These are phyloP conservation scores for Cerceris rybyensis DNA, from an alignment of 2,888 invertebrate species.

Conservation along the genomic window DNA sequence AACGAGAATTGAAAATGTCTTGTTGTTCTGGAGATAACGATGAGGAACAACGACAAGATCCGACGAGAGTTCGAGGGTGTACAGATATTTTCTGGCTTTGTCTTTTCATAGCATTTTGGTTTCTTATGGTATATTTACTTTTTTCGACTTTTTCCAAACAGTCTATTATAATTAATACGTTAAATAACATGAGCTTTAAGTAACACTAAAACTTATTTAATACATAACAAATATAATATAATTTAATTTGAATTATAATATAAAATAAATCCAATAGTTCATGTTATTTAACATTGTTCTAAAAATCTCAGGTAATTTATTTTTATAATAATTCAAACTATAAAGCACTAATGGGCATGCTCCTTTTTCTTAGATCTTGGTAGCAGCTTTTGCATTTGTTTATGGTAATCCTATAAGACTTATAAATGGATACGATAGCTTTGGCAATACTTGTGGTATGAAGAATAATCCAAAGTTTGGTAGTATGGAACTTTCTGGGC, in stretches of 20 bases:
- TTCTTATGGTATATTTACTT: slow-evolving; percentile 87
- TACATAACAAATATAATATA: too few relatives aligned
- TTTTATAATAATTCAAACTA: background rate
- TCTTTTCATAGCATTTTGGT: slow-evolving; percentile 91
- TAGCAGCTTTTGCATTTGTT: slow-evolving; percentile 93
- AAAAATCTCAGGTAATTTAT: background rate
- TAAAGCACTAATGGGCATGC: slow-evolving; percentile 33
- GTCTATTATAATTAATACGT: background rate
- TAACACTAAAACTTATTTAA: too few relatives aligned
- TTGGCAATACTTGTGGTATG: slow-evolving; percentile 96
- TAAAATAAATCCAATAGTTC: too few relatives aligned
- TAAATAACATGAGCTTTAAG: background rate
- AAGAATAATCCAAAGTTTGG: slow-evolving; percentile 89
- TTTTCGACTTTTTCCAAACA: slow-evolving; percentile 1
- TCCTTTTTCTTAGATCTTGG: slow-evolving; percentile 86
- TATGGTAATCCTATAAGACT: slow-evolving; percentile 93
- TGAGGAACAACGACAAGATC: slow-evolving; percentile 79
- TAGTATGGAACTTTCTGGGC: slow-evolving; percentile 89
- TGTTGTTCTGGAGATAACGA: slow-evolving; percentile 78
- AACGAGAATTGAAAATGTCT: slow-evolving; percentile 44
- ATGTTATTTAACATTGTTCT: too few relatives aligned
- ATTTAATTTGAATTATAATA: too few relatives aligned
- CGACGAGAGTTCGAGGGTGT: slow-evolving; percentile 87
- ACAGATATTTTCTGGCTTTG: slow-evolving; percentile 93
- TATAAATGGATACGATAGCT: slow-evolving; percentile 96